Evolutionary conservation across 2,797 vertebrate genomes (phyloP).

Genomic region (Sphaeramia orbicularis): DNA sequence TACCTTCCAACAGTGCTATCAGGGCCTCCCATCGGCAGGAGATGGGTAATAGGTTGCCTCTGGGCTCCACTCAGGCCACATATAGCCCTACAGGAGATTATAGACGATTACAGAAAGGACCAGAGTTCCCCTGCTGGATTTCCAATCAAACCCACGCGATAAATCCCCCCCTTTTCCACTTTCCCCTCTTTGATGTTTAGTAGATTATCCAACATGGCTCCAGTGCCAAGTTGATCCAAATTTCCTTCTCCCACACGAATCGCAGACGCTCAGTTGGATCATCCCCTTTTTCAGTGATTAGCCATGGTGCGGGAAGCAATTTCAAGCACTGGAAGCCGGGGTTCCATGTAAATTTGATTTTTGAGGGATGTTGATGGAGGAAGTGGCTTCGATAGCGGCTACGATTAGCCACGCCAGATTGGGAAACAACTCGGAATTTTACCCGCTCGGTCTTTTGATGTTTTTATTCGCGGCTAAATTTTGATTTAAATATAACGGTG

Average conservation of each 20-base stretch:
- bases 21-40: conserved; percentile 60
- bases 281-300: conserved; percentile 76
- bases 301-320: conserved; percentile 70
- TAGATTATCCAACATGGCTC: conserved; percentile 73
- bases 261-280: conserved; percentile 64
- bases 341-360: conserved; percentile 64
- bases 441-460: conserved; percentile 62
- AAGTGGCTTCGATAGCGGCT: conserved; percentile 46
- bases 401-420: conserved; percentile 64
- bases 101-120: conserved; percentile 66
- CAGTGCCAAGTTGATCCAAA: conserved; percentile 72
- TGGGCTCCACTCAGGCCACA: conserved; percentile 58
- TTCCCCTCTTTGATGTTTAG: conserved; percentile 73
- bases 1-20: conserved; percentile 61
- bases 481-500: conserved; percentile 59
- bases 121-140: conserved; percentile 62
- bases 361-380: conserved; percentile 42
- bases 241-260: conserved; percentile 68
- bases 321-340: conserved; percentile 55
- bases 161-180: conserved; percentile 55
- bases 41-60: conserved; percentile 67
- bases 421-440: conserved; percentile 59
- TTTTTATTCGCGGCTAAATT: conserved; percentile 51
- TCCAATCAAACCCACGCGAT: conserved; percentile 70
- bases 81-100: conserved; percentile 74